Evolutionary conservation across 2,888 invertebrate species (phyloP).

Genomic region (Cosmorhoe ocellata): DNA sequence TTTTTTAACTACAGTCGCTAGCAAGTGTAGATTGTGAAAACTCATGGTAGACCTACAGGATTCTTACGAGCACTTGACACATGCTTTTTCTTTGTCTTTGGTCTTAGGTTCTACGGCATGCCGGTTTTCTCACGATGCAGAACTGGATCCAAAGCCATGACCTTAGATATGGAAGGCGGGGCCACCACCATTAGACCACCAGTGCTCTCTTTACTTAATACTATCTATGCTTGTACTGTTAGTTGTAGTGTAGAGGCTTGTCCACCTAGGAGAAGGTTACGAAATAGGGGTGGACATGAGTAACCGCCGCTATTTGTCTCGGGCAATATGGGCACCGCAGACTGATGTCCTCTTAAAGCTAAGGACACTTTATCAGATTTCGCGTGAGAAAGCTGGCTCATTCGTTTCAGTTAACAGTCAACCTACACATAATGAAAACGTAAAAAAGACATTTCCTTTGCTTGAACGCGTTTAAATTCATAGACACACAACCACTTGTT

Average conservation of each 20-base stretch:
- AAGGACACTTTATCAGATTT: conserved; percentile 41
- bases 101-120: too few relatives aligned
- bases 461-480: conserved; percentile 12
- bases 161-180: too few relatives aligned
- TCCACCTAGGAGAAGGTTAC: conserved; percentile 19
- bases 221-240: conserved; percentile 2
- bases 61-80: too few relatives aligned
- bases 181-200: too few relatives aligned
- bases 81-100: too few relatives aligned
- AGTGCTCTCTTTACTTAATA: not conserved
- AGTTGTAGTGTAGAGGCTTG: too few relatives aligned
- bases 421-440: conserved; percentile 31
- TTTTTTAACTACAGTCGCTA: too few relatives aligned
- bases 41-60: too few relatives aligned
- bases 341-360: conserved; percentile 37
- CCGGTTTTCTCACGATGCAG: too few relatives aligned
- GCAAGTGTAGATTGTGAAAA: too few relatives aligned
- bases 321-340: conserved; percentile 36
- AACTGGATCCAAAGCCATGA: too few relatives aligned
- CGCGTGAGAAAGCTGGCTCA: conserved; percentile 35
- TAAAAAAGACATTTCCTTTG: conserved; percentile 29
- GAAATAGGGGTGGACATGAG: conserved; percentile 33
- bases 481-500: too few relatives aligned
- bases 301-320: conserved; percentile 37
- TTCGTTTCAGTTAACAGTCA: conserved; percentile 35